phyloP scores from a whole-genome alignment of 1,140 invertebrate genomes.

The Pseudomyrmex flavicornis region DNA sequence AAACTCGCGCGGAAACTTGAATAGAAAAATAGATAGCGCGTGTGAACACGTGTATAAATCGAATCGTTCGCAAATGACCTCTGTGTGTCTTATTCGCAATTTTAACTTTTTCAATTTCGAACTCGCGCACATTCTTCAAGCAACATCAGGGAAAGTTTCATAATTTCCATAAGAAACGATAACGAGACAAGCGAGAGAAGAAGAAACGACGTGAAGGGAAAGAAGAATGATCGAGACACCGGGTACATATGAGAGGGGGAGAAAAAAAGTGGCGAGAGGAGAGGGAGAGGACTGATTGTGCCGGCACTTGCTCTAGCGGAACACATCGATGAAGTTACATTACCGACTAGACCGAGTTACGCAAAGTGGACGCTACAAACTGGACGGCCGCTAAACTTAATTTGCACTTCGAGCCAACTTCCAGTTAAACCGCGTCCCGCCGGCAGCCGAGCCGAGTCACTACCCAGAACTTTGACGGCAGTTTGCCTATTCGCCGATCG shows the following conservation, averaged over 20 bases:
- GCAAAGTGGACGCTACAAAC: slow-evolving; percentile 84
- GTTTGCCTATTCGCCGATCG: slow-evolving; percentile 77
- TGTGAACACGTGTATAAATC: background rate
- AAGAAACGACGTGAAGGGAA: slow-evolving; percentile 65
- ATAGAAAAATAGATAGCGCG: background rate
- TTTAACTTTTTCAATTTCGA: slow-evolving; percentile 31
- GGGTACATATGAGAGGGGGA: slow-evolving; percentile 37
- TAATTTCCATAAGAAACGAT: background rate
- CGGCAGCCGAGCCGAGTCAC: slow-evolving; percentile 65
- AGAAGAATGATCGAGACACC: slow-evolving; percentile 61
- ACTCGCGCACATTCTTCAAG: background rate
- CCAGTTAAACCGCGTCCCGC: slow-evolving; percentile 81
- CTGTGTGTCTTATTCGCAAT: background rate
- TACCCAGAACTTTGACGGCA: slow-evolving; percentile 75
- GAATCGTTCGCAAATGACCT: background rate
- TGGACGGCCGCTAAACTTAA: slow-evolving; percentile 81
- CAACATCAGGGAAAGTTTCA: background rate
- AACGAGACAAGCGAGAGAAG: slow-evolving; percentile 2
- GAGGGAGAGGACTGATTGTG: slow-evolving; percentile 81
- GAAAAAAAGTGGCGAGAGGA: slow-evolving; percentile 65
- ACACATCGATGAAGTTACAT: slow-evolving; percentile 85
- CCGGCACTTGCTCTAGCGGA: slow-evolving; percentile 82
- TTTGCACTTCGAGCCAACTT: slow-evolving; percentile 83
- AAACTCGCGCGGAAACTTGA: background rate
- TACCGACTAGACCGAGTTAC: slow-evolving; percentile 84